Base-by-base conservation (phyloP, 2,797 vertebrate species). In the Galaxias olidus region DNA sequence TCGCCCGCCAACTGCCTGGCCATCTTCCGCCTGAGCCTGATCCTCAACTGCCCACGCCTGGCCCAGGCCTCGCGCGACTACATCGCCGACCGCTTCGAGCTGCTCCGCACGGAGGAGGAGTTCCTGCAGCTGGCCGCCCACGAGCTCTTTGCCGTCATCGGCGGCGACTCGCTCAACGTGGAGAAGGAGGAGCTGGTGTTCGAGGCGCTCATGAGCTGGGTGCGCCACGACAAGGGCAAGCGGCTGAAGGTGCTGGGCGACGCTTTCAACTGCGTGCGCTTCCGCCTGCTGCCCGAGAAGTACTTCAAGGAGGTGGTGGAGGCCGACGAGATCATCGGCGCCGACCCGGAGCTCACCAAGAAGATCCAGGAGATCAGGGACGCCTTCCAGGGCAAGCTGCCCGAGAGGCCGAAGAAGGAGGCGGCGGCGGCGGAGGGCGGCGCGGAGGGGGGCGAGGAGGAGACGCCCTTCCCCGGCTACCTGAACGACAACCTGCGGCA, bases 251-350 rank as follows among this genome's bases (percentile, higher is more conserved):
- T 85, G 69, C 90, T 99, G 19, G 90, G 81, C 9, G 98, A 99
- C n/a, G 93, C 96, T 15, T 97, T 99, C 74, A 93, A 98, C 68
- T 99, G 95, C 75, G 89, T 99, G 76, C 96, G 97, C 69, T 99
- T 99, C 84, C 95, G 97, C 50, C 93, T 99, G 47, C 91, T 99
- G 84, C 79, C 95, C 0, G 96, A 98, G 88, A 96, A 94, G 78
- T 99, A 96, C 78, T 95, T 99, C 83, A 94, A 92, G 65, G 97
- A 99, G 19, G 93, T 88, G 10, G 96, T 99, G 52, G 97, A 98
- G 85, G 93, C 91, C 0, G 92, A 98, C 41, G 96, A 98, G 8
- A 79, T 98, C 30, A 88, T 99, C 84, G 97, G 94, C 88, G 90
- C 92, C 40, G 94, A 95, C 80, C 90, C 95, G 0, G 96, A 98